Conservation (phyloP, 2,888 invertebrate species). For the Napeogenes inachia region DNA sequence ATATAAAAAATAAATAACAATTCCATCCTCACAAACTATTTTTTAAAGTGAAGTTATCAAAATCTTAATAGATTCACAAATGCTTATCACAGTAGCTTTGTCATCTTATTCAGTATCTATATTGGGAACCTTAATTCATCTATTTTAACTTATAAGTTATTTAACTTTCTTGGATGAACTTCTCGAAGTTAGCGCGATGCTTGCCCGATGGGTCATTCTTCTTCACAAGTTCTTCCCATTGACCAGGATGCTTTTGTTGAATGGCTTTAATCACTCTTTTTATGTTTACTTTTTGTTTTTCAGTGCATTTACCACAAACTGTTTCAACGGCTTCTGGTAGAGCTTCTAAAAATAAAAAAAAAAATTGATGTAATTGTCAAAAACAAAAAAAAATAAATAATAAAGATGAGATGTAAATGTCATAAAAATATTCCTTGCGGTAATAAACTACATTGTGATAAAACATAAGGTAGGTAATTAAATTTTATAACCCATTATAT, state of each 20-base stretch:
- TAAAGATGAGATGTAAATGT: background rate
- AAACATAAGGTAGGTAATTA: conserved; percentile 2
- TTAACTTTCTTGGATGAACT: conserved; percentile 64
- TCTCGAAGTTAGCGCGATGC: conserved; percentile 80
- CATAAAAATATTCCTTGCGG: background rate
- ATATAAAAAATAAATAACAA: conserved; percentile 31
- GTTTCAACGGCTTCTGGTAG: conserved; percentile 83
- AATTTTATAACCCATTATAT: conserved; percentile 7
- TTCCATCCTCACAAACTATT: conserved; percentile 3
- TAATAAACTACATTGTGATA: background rate
- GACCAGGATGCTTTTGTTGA: conserved; percentile 80
- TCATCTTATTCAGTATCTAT: background rate
- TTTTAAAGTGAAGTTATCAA: background rate
- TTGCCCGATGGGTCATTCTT: conserved; percentile 84
- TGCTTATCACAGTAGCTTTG: conserved; percentile 26
- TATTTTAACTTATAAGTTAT: conserved; percentile 12
- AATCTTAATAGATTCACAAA: conserved; percentile 15
- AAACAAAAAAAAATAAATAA: no score
- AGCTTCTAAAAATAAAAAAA: conserved; percentile 71
- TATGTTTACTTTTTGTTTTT: conserved; percentile 79
- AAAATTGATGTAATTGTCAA: background rate
- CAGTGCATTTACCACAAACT: conserved; percentile 82
- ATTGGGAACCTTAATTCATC: background rate
- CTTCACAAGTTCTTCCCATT: conserved; percentile 82
- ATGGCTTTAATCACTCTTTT: conserved; percentile 81